Conservation (phyloP, 2,797 vertebrate species). For the Rhynchonycteris naso region DNA sequence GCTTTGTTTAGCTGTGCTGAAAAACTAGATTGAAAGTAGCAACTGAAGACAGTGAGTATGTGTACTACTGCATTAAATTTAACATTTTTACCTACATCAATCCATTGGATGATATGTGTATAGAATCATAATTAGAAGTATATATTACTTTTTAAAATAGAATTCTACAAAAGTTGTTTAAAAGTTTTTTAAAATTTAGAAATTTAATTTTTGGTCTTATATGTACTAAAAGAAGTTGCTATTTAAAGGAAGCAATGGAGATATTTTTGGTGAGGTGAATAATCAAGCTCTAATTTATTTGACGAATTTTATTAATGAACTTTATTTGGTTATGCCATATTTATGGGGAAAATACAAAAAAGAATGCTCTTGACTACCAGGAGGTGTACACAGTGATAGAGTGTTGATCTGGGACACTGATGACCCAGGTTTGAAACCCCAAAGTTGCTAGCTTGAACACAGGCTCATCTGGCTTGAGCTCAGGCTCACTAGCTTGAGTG, state of each 20-base stretch:
- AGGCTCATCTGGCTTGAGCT: no score
- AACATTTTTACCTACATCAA: neutral
- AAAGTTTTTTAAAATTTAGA: neutral
- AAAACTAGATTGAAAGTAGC: slow-evolving; percentile 1
- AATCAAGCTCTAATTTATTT: neutral
- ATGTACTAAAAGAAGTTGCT: neutral
- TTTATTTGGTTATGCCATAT: neutral
- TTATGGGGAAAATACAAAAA: neutral
- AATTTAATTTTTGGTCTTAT: slow-evolving; percentile 22
- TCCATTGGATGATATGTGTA: neutral
- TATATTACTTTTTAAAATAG: slow-evolving; percentile 20
- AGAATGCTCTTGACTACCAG: neutral
- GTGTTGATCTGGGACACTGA: no score
- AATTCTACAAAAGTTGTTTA: slow-evolving; percentile 49
- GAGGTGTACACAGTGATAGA: no score
- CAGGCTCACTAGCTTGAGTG: no score
- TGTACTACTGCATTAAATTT: neutral
- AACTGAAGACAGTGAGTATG: neutral
- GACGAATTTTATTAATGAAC: neutral
- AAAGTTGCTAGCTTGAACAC: no score
- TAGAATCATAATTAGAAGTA: slow-evolving; percentile 3
- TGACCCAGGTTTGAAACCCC: no score
- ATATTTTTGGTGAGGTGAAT: slow-evolving; percentile 44
- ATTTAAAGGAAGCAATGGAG: neutral
- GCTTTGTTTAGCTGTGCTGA: slow-evolving; percentile 4